Evolutionary conservation across 1,140 invertebrate genomes (phyloP).

Genomic region (Atta colombica): DNA sequence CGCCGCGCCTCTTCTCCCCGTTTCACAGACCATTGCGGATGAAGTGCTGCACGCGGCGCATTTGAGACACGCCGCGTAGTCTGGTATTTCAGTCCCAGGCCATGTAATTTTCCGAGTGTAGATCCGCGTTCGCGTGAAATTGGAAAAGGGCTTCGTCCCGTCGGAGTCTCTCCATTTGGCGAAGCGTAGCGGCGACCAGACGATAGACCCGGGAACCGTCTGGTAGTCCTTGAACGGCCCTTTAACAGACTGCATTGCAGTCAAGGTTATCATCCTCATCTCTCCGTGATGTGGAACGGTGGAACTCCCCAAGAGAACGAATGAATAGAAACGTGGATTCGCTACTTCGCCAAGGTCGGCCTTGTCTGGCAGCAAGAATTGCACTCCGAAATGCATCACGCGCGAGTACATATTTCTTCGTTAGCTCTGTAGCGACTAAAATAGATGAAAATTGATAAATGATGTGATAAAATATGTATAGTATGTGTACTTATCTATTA

Average conservation of each 20-base stretch:
- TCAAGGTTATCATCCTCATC: constrained; percentile 78
- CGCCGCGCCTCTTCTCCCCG: constrained; percentile 6
- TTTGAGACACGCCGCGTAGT: constrained; percentile 33
- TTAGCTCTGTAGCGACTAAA: background rate
- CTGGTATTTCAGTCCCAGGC: constrained; percentile 43
- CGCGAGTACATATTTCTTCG: background rate
- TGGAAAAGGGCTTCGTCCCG: constrained; percentile 72
- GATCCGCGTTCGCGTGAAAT: constrained; percentile 56
- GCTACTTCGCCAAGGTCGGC: constrained; percentile 72
- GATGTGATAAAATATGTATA: background rate
- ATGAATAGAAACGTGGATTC: constrained; percentile 73
- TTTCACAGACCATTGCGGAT: constrained; percentile 51
- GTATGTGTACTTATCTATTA: background rate
- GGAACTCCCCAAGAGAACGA: constrained; percentile 45
- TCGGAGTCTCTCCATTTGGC: constrained; percentile 65
- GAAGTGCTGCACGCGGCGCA: constrained; percentile 43
- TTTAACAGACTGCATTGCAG: constrained; percentile 76
- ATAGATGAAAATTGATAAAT: background rate
- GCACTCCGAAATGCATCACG: background rate
- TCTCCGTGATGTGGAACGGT: constrained; percentile 60
- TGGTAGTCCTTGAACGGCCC: constrained; percentile 79
- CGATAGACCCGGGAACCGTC: constrained; percentile 68
- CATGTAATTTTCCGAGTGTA: constrained; percentile 55
- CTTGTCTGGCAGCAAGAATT: constrained; percentile 18
- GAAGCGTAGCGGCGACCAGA: constrained; percentile 69